phyloP scores from a whole-genome alignment of 2,797 vertebrate species.

The Arremon brunneinucha region DNA sequence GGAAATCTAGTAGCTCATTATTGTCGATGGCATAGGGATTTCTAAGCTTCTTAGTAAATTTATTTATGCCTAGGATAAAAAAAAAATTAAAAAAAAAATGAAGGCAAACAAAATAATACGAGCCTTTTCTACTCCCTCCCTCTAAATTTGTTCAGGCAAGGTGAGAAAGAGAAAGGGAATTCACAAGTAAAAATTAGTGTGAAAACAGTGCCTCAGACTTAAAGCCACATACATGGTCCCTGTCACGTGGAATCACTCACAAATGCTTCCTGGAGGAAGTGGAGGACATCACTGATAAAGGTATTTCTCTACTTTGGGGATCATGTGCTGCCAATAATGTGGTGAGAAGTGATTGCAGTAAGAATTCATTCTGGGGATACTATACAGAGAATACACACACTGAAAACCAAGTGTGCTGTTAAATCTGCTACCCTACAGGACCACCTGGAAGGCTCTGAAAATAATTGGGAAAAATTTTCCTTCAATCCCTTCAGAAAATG shows the following conservation, averaged over 20 bases:
- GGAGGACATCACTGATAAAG: not conserved
- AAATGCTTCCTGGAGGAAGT: conserved; percentile 26
- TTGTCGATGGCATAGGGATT: conserved; percentile 90
- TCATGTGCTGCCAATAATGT: not conserved
- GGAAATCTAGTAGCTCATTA: conserved; percentile 95
- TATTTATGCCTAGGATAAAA: conserved; percentile 87
- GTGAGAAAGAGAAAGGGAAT: not conserved
- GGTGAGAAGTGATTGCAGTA: not conserved
- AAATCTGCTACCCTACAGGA: not conserved
- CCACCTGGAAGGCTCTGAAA: not conserved
- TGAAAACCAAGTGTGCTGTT: not conserved
- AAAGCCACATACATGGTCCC: conserved; percentile 13
- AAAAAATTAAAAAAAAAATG: not conserved
- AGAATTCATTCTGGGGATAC: not conserved
- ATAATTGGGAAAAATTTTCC: not conserved
- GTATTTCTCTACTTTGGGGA: conserved; percentile 19
- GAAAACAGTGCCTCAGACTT: conserved; percentile 64
- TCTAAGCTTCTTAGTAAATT: conserved; percentile 97
- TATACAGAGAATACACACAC: not conserved
- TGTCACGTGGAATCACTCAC: conserved; percentile 59
- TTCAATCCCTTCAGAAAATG: not conserved
- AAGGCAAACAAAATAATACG: conserved; percentile 33
- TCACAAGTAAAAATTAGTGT: conserved; percentile 72
- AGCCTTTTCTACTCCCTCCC: not conserved
- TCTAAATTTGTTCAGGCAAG: conserved; percentile 6